Percentiles rank a stretch among this genome's conserved stretches.
Conservation (phyloP, 2,888 invertebrate species). For the Melanostoma scalare region DNA sequence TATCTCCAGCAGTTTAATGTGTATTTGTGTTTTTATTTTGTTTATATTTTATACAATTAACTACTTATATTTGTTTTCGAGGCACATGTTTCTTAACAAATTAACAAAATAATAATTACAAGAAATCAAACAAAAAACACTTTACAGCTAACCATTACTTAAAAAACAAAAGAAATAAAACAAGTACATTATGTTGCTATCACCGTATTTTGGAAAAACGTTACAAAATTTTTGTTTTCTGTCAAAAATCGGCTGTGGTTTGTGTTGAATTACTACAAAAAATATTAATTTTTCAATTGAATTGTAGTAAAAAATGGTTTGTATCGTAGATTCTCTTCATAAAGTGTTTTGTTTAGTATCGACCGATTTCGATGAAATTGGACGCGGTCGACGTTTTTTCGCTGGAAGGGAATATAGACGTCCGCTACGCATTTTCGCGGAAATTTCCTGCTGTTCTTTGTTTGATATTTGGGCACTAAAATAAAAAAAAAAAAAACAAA, state of each 20-base stretch:
- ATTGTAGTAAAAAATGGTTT: conserved; percentile 28
- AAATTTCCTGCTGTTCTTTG: conserved; percentile 65
- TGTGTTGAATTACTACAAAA: conserved; percentile 8
- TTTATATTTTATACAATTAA: conserved; percentile 54
- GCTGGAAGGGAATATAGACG: conserved; percentile 81
- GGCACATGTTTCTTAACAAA: conserved; percentile 71
- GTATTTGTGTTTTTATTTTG: conserved; percentile 4
- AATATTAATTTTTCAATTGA: conserved; percentile 20
- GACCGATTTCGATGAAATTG: conserved; percentile 77
- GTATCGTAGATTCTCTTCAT: conserved; percentile 75
- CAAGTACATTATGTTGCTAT: conserved; percentile 41
- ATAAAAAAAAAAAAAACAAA: background rate
- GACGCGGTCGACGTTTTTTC: conserved; percentile 80
- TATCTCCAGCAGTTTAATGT: conserved; percentile 10
- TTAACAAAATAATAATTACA: background rate
- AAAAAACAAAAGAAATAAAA: conserved; percentile 27
- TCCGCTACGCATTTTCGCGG: conserved; percentile 79
- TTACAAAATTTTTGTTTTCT: conserved; percentile 29
- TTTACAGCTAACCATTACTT: background rate
- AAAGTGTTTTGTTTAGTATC: conserved; percentile 81
- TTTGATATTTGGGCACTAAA: conserved; percentile 75
- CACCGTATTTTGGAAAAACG: conserved; percentile 52
- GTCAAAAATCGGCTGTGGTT: conserved; percentile 5
- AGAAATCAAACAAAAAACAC: conserved; percentile 19
- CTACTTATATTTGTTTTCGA: conserved; percentile 49